phyloP scores from a whole-genome alignment of 1,140 invertebrate species.

The Drosophila rufa region DNA sequence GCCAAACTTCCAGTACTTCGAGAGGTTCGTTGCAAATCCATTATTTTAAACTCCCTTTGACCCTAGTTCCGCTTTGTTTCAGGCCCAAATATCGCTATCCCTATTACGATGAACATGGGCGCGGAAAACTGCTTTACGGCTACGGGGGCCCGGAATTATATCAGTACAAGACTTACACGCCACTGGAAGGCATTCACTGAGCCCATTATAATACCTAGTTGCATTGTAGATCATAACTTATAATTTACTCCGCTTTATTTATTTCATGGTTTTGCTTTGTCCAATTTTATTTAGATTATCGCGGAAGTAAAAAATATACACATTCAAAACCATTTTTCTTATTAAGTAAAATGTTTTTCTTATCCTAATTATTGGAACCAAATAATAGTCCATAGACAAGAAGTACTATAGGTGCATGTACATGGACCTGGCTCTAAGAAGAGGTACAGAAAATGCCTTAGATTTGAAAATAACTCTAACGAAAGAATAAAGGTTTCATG shows the following conservation, averaged over 20 bases:
- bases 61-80: not conserved
- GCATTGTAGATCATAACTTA: constrained; percentile 50
- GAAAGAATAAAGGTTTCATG: too few species aligned
- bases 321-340: not conserved
- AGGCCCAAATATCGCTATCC: constrained; percentile 95
- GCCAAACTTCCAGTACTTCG: constrained; percentile 94
- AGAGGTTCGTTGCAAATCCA: constrained; percentile 87
- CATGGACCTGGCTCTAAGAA: not conserved
- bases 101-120: constrained; percentile 94
- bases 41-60: not conserved
- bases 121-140: constrained; percentile 93
- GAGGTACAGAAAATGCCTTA: not conserved
- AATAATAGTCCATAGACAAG: not conserved
- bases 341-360: not conserved
- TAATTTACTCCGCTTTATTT: constrained; percentile 31
- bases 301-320: constrained; percentile 1
- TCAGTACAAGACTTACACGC: constrained; percentile 94
- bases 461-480: too few species aligned
- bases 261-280: not conserved
- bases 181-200: constrained; percentile 94
- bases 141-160: constrained; percentile 94
- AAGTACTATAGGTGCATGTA: not conserved
- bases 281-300: not conserved
- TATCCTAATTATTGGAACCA: not conserved
- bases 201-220: constrained; percentile 8